These are phyloP conservation scores for Metalampra italica DNA, from an alignment of 2,888 invertebrate genomes.

Conservation along the genomic window DNA sequence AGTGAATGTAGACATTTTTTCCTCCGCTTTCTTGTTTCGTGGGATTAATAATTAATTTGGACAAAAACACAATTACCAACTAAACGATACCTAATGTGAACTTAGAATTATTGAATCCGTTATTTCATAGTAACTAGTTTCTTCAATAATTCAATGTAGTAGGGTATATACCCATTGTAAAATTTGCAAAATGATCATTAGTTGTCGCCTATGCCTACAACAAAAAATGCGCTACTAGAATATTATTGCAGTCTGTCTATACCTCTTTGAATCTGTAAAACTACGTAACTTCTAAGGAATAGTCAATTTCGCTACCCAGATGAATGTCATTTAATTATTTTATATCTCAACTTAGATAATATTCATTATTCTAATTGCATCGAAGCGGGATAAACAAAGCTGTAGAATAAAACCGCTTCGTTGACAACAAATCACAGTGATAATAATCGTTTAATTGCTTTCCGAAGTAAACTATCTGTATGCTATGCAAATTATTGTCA, in stretches of 20 bases:
- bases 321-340: not conserved
- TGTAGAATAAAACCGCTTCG: not conserved
- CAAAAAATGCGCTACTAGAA: too few relatives aligned
- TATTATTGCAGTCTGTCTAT: not conserved
- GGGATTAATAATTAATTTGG: slow-evolving; percentile 25
- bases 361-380: not conserved
- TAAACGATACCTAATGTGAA: not conserved
- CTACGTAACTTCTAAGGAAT: too few relatives aligned
- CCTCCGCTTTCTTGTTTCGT: slow-evolving; percentile 21
- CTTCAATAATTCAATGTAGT: too few relatives aligned
- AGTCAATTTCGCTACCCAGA: not conserved
- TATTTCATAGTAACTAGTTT: too few relatives aligned
- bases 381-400: not conserved
- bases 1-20: slow-evolving; percentile 51
- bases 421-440: slow-evolving; percentile 2
- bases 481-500: slow-evolving; percentile 7
- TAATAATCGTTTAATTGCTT: slow-evolving; percentile 4
- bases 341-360: not conserved
- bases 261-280: not conserved
- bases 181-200: too few relatives aligned
- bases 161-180: too few relatives aligned
- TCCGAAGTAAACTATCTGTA: not conserved
- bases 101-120: not conserved
- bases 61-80: slow-evolving; percentile 2
- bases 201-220: too few relatives aligned